Evolutionary conservation across 2,888 invertebrate genomes (phyloP).

Genomic region (Blastobasis lacticolella): DNA sequence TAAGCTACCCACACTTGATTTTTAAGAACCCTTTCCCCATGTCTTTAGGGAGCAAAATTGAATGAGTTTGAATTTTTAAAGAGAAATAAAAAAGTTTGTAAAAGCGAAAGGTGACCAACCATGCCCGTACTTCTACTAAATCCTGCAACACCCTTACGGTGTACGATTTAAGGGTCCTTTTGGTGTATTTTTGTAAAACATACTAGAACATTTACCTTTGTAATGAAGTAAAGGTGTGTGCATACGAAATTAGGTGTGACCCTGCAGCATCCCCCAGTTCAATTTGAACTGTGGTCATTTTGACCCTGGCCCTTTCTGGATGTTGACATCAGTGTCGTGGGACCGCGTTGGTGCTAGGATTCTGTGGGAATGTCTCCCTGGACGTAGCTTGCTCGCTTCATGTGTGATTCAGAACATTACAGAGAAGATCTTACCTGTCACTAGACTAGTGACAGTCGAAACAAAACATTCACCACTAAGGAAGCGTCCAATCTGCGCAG

Average conservation of each 20-base stretch:
- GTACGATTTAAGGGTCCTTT: no score
- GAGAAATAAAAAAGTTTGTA: neutral
- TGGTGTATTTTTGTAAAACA: neutral
- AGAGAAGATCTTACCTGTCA: no score
- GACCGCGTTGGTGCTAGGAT: conserved; percentile 40
- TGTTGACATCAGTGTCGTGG: conserved; percentile 52
- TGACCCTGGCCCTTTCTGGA: conserved; percentile 55
- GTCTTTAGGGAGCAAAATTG: conserved; percentile 23
- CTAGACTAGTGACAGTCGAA: no score
- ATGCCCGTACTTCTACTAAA: no score
- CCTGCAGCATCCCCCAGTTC: conserved; percentile 60
- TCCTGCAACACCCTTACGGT: no score
- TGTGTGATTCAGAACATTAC: neutral
- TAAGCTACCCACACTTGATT: neutral
- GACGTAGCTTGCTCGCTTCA: no score
- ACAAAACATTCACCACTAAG: no score
- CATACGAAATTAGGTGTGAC: conserved; percentile 56
- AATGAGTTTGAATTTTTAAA: conserved; percentile 8
- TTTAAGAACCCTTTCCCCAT: conserved; percentile 8
- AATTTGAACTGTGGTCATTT: conserved; percentile 58
- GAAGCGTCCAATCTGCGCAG: no score
- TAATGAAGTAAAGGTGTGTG: conserved; percentile 59
- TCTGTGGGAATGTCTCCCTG: conserved; percentile 49
- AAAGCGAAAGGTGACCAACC: neutral
- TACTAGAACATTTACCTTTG: conserved; percentile 18